A percentile compares a stretch with the other conserved stretches of the same genome.
Conservation (phyloP, 2,888 invertebrate genomes). For the Drosophila neonasuta region DNA sequence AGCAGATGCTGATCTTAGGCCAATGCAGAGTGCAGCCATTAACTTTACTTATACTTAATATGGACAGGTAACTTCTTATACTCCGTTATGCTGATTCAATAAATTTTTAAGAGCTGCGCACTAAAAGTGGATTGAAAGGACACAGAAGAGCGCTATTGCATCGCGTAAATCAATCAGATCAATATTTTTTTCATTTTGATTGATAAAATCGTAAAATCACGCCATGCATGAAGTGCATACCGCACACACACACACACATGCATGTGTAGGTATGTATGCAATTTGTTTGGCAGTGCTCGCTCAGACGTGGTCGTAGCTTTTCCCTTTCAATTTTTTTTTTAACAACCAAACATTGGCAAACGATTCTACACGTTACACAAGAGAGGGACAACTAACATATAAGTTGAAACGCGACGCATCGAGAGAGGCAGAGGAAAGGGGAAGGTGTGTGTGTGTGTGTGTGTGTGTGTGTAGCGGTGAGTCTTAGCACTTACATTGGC, state of each 20-base stretch:
- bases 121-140: constrained; percentile 18
- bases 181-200: constrained; percentile 58
- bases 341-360: constrained; percentile 36
- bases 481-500: constrained; percentile 31
- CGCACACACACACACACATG: constrained; percentile 1
- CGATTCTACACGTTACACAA: constrained; percentile 24
- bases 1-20: neutral
- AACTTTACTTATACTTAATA: neutral
- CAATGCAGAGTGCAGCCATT: no score
- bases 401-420: neutral
- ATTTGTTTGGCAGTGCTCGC: constrained; percentile 44
- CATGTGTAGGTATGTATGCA: constrained; percentile 14
- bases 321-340: constrained; percentile 27
- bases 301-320: constrained; percentile 45
- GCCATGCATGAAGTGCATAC: constrained; percentile 44
- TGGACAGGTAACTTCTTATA: neutral
- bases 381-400: constrained; percentile 1
- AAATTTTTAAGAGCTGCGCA: constrained; percentile 34
- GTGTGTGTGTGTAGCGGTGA: neutral
- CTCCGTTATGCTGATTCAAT: constrained; percentile 31
- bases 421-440: neutral
- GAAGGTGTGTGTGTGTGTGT: neutral
- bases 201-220: constrained; percentile 66
- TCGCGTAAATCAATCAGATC: constrained; percentile 66
- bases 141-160: constrained; percentile 24